These are phyloP conservation scores for Sylvilagus floridanus DNA, from an alignment of 2,797 vertebrate species.

Conservation along the genomic window DNA sequence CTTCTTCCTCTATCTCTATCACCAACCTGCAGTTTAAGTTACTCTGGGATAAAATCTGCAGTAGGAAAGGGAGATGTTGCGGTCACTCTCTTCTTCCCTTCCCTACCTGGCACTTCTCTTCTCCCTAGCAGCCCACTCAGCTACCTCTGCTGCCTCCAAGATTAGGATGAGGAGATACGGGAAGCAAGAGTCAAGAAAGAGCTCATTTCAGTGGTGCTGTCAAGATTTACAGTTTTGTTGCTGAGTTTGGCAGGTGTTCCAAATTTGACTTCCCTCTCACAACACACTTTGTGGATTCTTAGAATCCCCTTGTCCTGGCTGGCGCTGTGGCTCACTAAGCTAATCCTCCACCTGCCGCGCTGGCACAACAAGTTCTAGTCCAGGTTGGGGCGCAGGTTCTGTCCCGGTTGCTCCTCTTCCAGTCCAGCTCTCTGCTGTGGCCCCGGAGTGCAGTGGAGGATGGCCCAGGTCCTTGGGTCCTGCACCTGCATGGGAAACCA, in stretches of 20 bases:
- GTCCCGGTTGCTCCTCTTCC: too few relatives aligned
- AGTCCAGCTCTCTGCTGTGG: too few relatives aligned
- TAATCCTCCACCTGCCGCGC: background rate
- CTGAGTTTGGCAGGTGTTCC: background rate
- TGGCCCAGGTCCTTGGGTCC: too few relatives aligned
- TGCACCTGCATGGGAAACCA: too few relatives aligned
- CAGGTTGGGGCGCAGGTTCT: too few relatives aligned
- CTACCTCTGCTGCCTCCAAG: background rate
- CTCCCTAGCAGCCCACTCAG: background rate
- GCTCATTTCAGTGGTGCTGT: background rate
- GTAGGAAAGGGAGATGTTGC: background rate
- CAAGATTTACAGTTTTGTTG: background rate
- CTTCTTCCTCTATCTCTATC: background rate
- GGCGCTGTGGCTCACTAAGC: too few relatives aligned
- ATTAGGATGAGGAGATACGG: too few relatives aligned
- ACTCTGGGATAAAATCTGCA: background rate
- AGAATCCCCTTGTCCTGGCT: background rate
- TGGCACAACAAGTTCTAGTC: too few relatives aligned
- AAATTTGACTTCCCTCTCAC: background rate
- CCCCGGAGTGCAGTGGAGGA: too few relatives aligned
- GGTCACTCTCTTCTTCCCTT: background rate
- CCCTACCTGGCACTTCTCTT: background rate
- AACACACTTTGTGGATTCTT: background rate
- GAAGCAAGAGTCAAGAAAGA: background rate
- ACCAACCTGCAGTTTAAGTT: background rate